Base-by-base conservation (phyloP, 2,888 invertebrate species). In the Blera fallax region DNA sequence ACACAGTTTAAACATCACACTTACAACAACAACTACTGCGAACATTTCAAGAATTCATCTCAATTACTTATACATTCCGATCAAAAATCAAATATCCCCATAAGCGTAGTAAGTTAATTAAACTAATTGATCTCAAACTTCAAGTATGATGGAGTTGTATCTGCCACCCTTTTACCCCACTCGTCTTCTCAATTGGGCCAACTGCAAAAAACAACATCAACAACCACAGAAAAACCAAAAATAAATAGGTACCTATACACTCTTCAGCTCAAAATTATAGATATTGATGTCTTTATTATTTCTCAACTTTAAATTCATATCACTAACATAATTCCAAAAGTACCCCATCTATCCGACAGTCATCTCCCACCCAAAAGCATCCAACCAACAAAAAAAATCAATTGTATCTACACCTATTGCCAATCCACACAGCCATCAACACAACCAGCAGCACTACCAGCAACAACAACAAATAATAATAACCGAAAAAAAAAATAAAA, bases 231-330 rank as follows among this genome's bases (percentile, higher is more conserved):
- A n/a, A 40, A 40, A 16, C 14, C 52, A 52, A 29, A 32, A 37
- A 16, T 27, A 16, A 16, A 11, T 14, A 34, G 32, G 14, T 24
- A n/a, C n/a, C n/a, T 37, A 8, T 18, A n/a, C 27, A 52, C 43
- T 69, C 56, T 32, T 54, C 43, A 43, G 5, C 4, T 48, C 32
- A 48, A 32, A 32, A 32, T 52, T 40, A 3, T 56, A 24, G 10
- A 14, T 43, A 48, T 40, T 70, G 62, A 78, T 72, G 78, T 70
- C 45, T 78, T 72, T 48, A 72, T 78, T 56, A 72, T 62, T 56
- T 50, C 10, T 14, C 32, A 76, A 45, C 56, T 77, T 52, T 43
- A 77, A 34, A 56, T 70, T 27, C 45, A 76, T 67, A 48, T 58
- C 65, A 54, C 74, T 56, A 65, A 34, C 50, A 60, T 60, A 67